These are phyloP conservation scores for Chalcis sispes DNA, from an alignment of 2,888 invertebrate species.

Conservation along the genomic window DNA sequence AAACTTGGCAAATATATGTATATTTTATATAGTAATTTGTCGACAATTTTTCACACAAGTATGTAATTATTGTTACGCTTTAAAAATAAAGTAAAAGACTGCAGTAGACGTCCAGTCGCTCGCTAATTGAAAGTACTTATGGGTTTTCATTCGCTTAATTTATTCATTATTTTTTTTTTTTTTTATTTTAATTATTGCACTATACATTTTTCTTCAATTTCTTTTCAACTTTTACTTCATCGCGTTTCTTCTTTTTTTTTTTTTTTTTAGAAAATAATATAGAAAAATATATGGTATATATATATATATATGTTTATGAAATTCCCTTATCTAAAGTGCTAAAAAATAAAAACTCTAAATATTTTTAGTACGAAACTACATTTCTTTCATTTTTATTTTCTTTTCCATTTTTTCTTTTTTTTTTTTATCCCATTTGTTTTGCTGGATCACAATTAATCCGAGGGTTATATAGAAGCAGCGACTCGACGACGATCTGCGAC, in stretches of 20 bases:
- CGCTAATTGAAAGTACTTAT: constrained; percentile 20
- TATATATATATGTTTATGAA: constrained; percentile 30
- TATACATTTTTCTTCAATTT: not conserved
- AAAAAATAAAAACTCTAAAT: constrained; percentile 39
- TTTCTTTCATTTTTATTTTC: not conserved
- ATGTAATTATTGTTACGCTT: constrained; percentile 32
- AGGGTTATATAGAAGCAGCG: constrained; percentile 23
- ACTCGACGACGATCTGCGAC: constrained; percentile 27
- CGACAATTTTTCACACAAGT: not conserved
- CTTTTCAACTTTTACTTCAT: too few species aligned
- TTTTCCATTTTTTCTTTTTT: too few species aligned
- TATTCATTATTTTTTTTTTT: not conserved
- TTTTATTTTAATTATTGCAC: not conserved
- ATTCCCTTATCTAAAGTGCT: constrained; percentile 35
- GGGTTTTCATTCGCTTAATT: not conserved
- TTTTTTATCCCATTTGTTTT: too few species aligned
- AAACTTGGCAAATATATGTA: constrained; percentile 32
- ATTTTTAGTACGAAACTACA: constrained; percentile 12
- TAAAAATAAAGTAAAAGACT: constrained; percentile 7
- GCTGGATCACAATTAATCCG: constrained; percentile 10
- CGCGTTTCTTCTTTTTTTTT: not conserved
- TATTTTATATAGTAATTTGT: not conserved
- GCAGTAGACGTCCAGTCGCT: constrained; percentile 22
- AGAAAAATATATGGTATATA: constrained; percentile 50
- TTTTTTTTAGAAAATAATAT: constrained; percentile 51